These are phyloP conservation scores for Sterrhoptilus dennistouni DNA, from an alignment of 2,113 vertebrate genomes.

Conservation along the genomic window DNA sequence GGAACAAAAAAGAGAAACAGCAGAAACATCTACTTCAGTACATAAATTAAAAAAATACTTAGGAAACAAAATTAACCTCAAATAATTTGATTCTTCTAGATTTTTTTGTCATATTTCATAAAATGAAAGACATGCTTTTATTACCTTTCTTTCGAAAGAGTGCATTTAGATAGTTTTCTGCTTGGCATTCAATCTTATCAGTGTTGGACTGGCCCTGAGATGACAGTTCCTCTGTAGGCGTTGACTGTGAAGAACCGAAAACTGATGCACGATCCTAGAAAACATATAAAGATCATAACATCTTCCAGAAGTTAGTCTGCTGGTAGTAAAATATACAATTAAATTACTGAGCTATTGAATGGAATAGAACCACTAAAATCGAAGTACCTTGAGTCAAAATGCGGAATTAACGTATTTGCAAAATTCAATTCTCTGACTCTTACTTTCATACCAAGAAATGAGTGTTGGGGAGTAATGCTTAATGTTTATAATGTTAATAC, in stretches of 20 bases:
- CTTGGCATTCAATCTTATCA: slow-evolving; percentile 94
- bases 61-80: not conserved
- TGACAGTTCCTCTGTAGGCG: slow-evolving; percentile 89
- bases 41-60: not conserved
- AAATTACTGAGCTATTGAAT: not conserved
- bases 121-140: not conserved
- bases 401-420: not conserved
- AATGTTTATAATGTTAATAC: slow-evolving; percentile 61
- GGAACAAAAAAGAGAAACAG: not conserved
- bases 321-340: not conserved
- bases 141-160: slow-evolving; percentile 99
- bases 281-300: not conserved
- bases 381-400: not conserved
- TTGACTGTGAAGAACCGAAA: slow-evolving; percentile 88
- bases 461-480: not conserved
- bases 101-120: not conserved
- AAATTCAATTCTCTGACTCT: not conserved
- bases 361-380: not conserved
- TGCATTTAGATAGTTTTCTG: slow-evolving; percentile 97
- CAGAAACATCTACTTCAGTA: not conserved
- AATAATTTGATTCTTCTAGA: not conserved
- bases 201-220: slow-evolving; percentile 90
- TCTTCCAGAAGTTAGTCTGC: not conserved
- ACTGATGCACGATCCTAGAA: slow-evolving; percentile 84
- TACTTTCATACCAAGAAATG: not conserved